phyloP scores from a whole-genome alignment of 2,113 vertebrate species.

The Dinomys branickii region DNA sequence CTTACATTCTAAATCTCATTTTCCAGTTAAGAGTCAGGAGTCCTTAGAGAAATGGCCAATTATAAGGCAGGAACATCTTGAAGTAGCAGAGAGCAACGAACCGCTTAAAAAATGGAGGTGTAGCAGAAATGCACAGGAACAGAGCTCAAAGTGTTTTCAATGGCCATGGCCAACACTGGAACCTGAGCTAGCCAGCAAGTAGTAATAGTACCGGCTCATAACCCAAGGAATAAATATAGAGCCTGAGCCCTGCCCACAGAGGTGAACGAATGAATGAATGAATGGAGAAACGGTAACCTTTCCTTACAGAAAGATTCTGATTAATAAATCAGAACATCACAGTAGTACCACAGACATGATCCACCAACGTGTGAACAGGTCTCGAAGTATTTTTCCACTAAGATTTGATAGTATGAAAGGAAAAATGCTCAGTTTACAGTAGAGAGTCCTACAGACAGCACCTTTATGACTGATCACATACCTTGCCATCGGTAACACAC shows the following conservation, averaged over 20 bases:
- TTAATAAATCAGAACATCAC: neutral
- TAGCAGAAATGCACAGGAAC: neutral
- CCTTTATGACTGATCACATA: neutral
- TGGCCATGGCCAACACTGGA: neutral
- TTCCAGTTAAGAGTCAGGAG: neutral
- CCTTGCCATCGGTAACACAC: fast-evolving
- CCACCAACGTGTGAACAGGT: neutral
- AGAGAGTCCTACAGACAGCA: neutral
- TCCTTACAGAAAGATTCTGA: neutral
- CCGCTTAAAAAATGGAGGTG: neutral
- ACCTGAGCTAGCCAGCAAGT: neutral
- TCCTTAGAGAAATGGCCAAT: neutral
- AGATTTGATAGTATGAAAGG: neutral
- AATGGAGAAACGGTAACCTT: neutral
- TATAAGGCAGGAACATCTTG: neutral
- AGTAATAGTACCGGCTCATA: neutral
- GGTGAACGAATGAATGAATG: neutral
- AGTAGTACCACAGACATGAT: neutral
- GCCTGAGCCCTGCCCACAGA: neutral
- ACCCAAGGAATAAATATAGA: neutral
- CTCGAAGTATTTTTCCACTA: neutral
- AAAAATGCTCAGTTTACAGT: neutral
- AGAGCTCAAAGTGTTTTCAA: neutral
- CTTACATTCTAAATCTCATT: neutral
- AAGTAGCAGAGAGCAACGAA: neutral